These are phyloP conservation scores for Drosophila pseudotakahashii DNA, from an alignment of 2,888 invertebrate genomes.

Conservation along the genomic window DNA sequence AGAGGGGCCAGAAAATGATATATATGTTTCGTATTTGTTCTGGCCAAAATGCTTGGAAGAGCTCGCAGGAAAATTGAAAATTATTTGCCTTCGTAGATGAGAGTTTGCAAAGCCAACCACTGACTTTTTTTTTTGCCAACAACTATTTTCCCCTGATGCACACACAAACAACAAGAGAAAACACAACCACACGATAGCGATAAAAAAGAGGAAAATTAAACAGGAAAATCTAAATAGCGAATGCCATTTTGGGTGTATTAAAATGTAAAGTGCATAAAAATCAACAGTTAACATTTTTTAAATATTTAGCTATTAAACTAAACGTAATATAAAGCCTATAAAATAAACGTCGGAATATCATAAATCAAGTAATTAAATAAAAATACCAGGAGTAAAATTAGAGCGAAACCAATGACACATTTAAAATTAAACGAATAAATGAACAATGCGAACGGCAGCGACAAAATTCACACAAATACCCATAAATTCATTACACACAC, in stretches of 20 bases:
- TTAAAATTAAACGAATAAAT: constrained; percentile 43
- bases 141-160: neutral
- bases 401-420: constrained; percentile 32
- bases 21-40: constrained; percentile 7
- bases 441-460: constrained; percentile 41
- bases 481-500: constrained; percentile 32
- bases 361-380: constrained; percentile 58
- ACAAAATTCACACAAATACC: constrained; percentile 24
- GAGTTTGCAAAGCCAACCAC: neutral
- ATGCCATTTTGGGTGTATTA: constrained; percentile 70
- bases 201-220: constrained; percentile 42
- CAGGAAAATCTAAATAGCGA: constrained; percentile 62
- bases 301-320: constrained; percentile 79
- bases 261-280: constrained; percentile 82
- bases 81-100: constrained; percentile 14
- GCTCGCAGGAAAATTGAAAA: neutral
- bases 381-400: constrained; percentile 34
- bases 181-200: constrained; percentile 30
- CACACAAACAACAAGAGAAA: constrained; percentile 6
- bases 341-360: constrained; percentile 55
- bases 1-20: neutral
- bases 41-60: neutral
- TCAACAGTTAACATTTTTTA: constrained; percentile 83
- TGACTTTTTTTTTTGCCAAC: neutral
- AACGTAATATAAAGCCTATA: constrained; percentile 66